Percentiles rank a stretch among this genome's conserved stretches.
Conservation (phyloP, 2,113 vertebrate genomes). For the Heliornis fulica region DNA sequence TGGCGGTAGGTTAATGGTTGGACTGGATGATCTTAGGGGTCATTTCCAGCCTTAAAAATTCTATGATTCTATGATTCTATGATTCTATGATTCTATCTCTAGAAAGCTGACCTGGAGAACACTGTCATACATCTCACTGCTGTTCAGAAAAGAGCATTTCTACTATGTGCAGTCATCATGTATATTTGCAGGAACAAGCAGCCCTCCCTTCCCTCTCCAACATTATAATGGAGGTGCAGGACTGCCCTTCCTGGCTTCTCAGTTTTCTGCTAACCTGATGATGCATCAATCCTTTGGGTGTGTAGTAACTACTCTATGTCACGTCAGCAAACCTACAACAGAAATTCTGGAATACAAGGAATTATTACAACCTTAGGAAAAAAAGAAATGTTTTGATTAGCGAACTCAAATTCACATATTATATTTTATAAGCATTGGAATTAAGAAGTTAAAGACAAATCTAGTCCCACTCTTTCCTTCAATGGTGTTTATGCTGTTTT, state of each 20-base stretch:
- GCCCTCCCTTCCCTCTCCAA: background rate
- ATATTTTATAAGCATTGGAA: background rate
- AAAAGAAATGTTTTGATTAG: background rate
- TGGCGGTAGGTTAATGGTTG: no score
- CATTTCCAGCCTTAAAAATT: no score
- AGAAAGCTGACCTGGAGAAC: background rate
- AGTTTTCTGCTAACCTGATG: background rate
- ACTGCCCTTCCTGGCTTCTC: background rate
- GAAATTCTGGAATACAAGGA: background rate
- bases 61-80: no score
- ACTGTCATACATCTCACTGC: background rate
- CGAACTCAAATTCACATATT: background rate
- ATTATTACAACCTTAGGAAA: background rate
- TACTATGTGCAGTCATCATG: background rate
- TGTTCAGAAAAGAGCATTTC: background rate
- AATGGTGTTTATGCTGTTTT: background rate
- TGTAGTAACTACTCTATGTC: background rate
- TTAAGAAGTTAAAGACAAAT: background rate
- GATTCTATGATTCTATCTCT: no score
- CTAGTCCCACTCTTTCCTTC: background rate
- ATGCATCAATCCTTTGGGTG: background rate
- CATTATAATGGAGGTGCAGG: background rate
- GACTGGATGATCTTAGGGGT: no score
- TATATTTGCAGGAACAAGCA: background rate
- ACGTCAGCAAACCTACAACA: background rate